These are phyloP conservation scores for Popillia japonica DNA, from an alignment of 1,140 invertebrate genomes.

Conservation along the genomic window DNA sequence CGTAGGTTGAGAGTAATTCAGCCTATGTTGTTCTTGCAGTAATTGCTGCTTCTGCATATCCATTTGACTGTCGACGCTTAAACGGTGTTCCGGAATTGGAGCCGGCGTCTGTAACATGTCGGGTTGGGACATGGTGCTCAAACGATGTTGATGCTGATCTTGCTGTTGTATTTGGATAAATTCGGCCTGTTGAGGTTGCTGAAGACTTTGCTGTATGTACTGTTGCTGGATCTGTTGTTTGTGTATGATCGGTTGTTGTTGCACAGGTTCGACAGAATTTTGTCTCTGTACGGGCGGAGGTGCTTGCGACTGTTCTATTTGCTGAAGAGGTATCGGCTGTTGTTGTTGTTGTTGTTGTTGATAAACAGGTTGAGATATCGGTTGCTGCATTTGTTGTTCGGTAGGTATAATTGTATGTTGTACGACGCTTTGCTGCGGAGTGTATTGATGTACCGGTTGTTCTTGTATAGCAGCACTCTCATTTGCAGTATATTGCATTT, in stretches of 20 bases:
- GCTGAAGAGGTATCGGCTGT: slow-evolving; percentile 46
- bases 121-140: slow-evolving; percentile 55
- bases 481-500: slow-evolving; percentile 45
- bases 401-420: slow-evolving; percentile 48
- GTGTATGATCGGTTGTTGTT: slow-evolving; percentile 54
- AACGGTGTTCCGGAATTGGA: slow-evolving; percentile 50
- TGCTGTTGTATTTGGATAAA: slow-evolving; percentile 51
- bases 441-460: slow-evolving; percentile 44
- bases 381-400: slow-evolving; percentile 35
- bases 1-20: slow-evolving; percentile 40
- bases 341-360: slow-evolving; percentile 53
- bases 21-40: slow-evolving; percentile 44
- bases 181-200: slow-evolving; percentile 53
- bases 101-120: slow-evolving; percentile 52
- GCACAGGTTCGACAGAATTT: slow-evolving; percentile 52
- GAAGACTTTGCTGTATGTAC: slow-evolving; percentile 54
- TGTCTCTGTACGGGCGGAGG: slow-evolving; percentile 49
- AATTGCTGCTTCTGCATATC: slow-evolving; percentile 47
- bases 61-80: slow-evolving; percentile 57
- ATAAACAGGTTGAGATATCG: slow-evolving; percentile 49
- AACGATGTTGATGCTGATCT: slow-evolving; percentile 50
- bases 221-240: slow-evolving; percentile 51
- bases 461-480: slow-evolving; percentile 32
- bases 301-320: slow-evolving; percentile 32
- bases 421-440: slow-evolving; percentile 51